Evolutionary conservation across 2,888 invertebrate species (phyloP), one percentile per base, ranked within the genome.

Genomic region (Callyntrura sp.): DNA sequence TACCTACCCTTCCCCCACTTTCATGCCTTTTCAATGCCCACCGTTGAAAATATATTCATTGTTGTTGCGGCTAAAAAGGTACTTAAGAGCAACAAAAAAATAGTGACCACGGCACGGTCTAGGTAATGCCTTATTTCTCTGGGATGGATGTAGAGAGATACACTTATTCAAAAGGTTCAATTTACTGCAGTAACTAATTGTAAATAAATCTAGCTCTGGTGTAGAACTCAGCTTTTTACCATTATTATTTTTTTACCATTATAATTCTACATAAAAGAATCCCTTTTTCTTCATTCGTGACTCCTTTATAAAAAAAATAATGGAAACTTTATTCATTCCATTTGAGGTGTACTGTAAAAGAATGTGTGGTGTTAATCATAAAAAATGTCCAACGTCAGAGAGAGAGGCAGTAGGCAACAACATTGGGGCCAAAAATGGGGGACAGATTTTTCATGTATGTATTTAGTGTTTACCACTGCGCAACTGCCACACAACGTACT

Each of bases 241-340:
- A 35, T 35, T 78, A 78, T 78, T 78, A 78, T 35, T 78, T 78
- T 55, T 35, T 78, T 78, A 78, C 55, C 25, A 78, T 78, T 55
- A 78, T 78, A 55, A 55, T 78, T 55, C 78, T 78, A 17, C 62
- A 62, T 14, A 78, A 78, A 28, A 78, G 25, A 55, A 78, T 78
- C 78, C 78, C 55, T 78, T 73, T 70, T 70, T 35, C 35, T 78
- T 43, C 76, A 6, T 48, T 76, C 78, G 78, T 78, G 78, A 78
- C 78, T 78, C 55, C 78, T 78, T 78, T 78, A 78, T 78, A 78
- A 78, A 76, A 78, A 76, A 55, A 78, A 51, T 55, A 78, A 78
- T 78, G 25, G 78, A 78, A 28, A 28, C 25, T 55, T 45, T 78
- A 78, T 78, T 78, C 78, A 78, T 55, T 25, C 51, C 28, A 51